These are phyloP conservation scores for Napeogenes sylphis DNA, from an alignment of 2,888 invertebrate species.

Conservation along the genomic window DNA sequence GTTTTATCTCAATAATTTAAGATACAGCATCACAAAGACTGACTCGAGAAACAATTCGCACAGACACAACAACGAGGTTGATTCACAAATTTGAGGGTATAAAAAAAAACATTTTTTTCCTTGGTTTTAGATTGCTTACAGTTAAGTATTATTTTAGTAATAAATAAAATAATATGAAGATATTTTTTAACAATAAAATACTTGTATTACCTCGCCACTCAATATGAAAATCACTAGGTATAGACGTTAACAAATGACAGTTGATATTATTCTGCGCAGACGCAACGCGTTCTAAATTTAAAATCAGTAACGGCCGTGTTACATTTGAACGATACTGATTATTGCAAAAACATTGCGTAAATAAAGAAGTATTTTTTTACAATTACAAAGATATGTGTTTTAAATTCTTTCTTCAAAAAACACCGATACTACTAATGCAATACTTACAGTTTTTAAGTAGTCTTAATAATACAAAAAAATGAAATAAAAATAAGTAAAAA, in stretches of 20 bases:
- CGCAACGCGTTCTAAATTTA: slow-evolving; percentile 65
- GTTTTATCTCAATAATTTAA: slow-evolving; percentile 21
- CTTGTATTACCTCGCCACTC: slow-evolving; percentile 40
- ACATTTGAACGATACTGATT: slow-evolving; percentile 55
- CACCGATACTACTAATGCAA: no score
- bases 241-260: slow-evolving; percentile 56
- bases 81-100: slow-evolving; percentile 11
- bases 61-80: slow-evolving; percentile 17
- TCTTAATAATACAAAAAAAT: no score
- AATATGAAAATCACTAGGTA: slow-evolving; percentile 60
- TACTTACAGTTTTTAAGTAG: no score
- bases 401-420: neutral
- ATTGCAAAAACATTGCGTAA: slow-evolving; percentile 32
- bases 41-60: slow-evolving; percentile 28
- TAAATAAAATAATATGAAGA: no score
- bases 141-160: no score
- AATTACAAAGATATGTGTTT: neutral
- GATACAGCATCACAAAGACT: slow-evolving; percentile 29
- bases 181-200: no score
- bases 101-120: no score
- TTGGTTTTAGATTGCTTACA: neutral
- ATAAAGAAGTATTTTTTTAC: neutral
- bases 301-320: slow-evolving; percentile 61
- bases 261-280: slow-evolving; percentile 49
- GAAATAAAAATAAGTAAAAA: no score